phyloP scores from a whole-genome alignment of 2,888 invertebrate genomes.

The Pseudanteris insignis region DNA sequence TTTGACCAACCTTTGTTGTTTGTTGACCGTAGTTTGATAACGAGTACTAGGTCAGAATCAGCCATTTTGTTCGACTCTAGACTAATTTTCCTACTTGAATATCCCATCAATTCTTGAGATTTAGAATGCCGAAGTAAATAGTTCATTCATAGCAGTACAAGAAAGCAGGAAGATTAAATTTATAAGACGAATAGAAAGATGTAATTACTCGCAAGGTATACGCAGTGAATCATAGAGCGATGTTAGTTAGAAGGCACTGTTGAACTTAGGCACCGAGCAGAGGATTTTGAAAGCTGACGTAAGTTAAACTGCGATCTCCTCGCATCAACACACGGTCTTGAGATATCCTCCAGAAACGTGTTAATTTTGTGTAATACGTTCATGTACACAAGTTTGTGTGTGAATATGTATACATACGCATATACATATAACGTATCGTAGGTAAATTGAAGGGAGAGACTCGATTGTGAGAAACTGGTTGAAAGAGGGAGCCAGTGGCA shows the following conservation, averaged over 20 bases:
- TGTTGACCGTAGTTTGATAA: too few species aligned
- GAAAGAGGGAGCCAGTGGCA: slow-evolving; percentile 6
- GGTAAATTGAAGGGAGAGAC: slow-evolving; percentile 27
- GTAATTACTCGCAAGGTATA: slow-evolving; percentile 9
- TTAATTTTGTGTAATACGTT: slow-evolving; percentile 48
- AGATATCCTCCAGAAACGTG: slow-evolving; percentile 37
- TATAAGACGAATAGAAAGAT: slow-evolving; percentile 17
- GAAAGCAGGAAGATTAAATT: slow-evolving; percentile 15
- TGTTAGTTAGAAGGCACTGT: slow-evolving; percentile 11
- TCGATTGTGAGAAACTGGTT: slow-evolving; percentile 5
- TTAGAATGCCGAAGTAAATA: too few species aligned
- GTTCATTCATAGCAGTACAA: too few species aligned
- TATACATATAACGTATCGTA: slow-evolving; percentile 21
- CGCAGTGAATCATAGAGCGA: slow-evolving; percentile 15
- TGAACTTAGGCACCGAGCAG: slow-evolving; percentile 26
- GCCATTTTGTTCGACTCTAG: too few species aligned
- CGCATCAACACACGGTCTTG: slow-evolving; percentile 22
- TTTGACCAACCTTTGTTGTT: too few species aligned
- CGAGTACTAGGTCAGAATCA: too few species aligned
- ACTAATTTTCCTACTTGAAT: too few species aligned
- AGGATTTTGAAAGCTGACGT: slow-evolving; percentile 39
- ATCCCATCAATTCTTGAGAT: too few species aligned
- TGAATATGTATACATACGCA: slow-evolving; percentile 1
- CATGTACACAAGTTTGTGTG: slow-evolving; percentile 20
- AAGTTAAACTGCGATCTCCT: slow-evolving; percentile 43